Evolutionary conservation across 2,888 invertebrate genomes (phyloP).

Genomic region (Philhelius pedissequus): DNA sequence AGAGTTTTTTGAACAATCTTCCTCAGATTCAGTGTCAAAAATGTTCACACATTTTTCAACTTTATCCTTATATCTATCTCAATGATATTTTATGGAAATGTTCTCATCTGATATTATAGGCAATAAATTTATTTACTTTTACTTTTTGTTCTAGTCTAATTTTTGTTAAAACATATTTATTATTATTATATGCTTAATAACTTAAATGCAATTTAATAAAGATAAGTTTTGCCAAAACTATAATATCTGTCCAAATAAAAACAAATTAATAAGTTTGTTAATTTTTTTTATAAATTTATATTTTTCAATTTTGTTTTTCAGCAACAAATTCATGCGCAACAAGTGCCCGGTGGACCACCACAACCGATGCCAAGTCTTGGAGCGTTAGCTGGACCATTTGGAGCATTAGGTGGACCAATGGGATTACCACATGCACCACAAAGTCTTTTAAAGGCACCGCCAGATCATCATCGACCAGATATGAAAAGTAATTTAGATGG

Average conservation of each 20-base stretch:
- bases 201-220: conserved; percentile 51
- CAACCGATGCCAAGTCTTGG: conserved; percentile 80
- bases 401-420: conserved; percentile 78
- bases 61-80: too few species aligned
- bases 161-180: conserved; percentile 5
- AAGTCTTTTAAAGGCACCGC: conserved; percentile 78
- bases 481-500: conserved; percentile 80
- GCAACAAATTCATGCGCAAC: conserved; percentile 95
- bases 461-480: conserved; percentile 79
- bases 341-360: conserved; percentile 83
- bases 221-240: neutral
- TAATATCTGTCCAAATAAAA: neutral
- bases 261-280: neutral
- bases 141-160: neutral
- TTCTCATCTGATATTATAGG: neutral
- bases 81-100: too few species aligned
- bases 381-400: conserved; percentile 77
- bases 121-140: neutral
- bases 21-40: too few species aligned
- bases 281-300: conserved; percentile 30
- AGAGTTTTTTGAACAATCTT: too few species aligned
- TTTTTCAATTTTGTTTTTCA: conserved; percentile 76
- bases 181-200: conserved; percentile 53
- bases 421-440: conserved; percentile 79
- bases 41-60: too few species aligned